These are phyloP conservation scores for Discoglossus pictus DNA, from an alignment of 2,797 vertebrate species.

Conservation along the genomic window DNA sequence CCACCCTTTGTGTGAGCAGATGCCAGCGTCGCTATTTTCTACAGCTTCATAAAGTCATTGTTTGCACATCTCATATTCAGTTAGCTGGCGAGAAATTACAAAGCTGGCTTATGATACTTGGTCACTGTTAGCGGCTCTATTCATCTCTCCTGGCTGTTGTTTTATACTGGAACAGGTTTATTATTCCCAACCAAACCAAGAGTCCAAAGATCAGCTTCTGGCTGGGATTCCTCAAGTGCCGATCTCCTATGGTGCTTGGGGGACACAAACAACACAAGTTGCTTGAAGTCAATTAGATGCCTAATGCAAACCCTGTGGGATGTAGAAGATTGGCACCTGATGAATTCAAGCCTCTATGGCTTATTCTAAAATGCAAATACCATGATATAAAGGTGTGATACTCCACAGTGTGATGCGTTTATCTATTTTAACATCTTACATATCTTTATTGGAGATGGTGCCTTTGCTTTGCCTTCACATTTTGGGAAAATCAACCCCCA, in stretches of 20 bases:
- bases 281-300: constrained; percentile 19
- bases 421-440: no score
- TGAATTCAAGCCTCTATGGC: constrained; percentile 7
- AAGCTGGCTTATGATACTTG: constrained; percentile 39
- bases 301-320: constrained; percentile 1
- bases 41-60: constrained; percentile 52
- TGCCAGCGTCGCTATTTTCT: constrained; percentile 43
- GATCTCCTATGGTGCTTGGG: neutral
- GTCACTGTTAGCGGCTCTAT: constrained; percentile 34
- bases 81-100: constrained; percentile 45
- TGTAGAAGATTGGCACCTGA: neutral
- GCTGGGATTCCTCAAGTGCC: neutral
- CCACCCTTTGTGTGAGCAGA: constrained; percentile 51
- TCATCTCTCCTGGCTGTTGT: constrained; percentile 32
- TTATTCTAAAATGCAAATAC: no score
- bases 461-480: no score
- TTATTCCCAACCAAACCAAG: constrained; percentile 7
- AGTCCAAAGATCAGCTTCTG: constrained; percentile 26
- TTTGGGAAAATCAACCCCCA: no score
- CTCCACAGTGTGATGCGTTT: no score
- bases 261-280: no score
- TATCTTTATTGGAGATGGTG: no score
- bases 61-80: constrained; percentile 45
- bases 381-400: no score
- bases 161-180: constrained; percentile 17